phyloP scores from a whole-genome alignment of 2,797 vertebrate species.

The Falco naumanni region DNA sequence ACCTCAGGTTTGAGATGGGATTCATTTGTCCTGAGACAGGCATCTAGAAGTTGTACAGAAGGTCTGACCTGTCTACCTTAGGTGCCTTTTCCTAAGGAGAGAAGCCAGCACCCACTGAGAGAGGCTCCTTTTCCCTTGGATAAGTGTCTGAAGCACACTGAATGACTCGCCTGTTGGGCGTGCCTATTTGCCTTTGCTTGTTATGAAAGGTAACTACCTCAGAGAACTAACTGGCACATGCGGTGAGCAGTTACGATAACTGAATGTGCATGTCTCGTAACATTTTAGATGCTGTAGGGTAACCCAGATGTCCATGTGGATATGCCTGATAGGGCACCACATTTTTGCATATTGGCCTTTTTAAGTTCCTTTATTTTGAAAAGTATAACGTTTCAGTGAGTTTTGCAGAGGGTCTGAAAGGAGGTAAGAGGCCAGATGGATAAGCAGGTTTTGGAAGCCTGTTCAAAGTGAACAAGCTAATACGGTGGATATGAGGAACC shows the following conservation, averaged over 20 bases:
- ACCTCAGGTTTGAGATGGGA: background rate
- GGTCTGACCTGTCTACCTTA: background rate
- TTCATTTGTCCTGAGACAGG: background rate
- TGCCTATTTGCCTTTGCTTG: background rate
- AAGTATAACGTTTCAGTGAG: background rate
- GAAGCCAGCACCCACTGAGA: rapidly evolving
- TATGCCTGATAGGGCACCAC: background rate
- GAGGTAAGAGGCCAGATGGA: background rate
- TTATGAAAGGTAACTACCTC: background rate
- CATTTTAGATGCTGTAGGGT: background rate
- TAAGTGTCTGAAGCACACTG: background rate
- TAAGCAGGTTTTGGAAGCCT: background rate
- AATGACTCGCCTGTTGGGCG: background rate
- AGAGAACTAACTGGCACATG: background rate
- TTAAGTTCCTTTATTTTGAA: background rate
- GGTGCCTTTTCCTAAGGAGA: background rate
- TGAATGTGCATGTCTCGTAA: rapidly evolving
- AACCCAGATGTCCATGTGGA: background rate
- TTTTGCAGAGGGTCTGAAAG: background rate
- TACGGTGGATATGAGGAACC: background rate
- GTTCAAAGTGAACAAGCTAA: background rate
- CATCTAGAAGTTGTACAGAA: background rate
- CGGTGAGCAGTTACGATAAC: background rate
- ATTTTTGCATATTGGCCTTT: background rate
- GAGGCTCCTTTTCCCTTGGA: background rate